phyloP scores from a whole-genome alignment of 1,140 invertebrate species.

The Caenorhabditis elegans region WBcel235 BX284603.4:11288501-11289000 shows the following conservation, averaged over 20 bases:
- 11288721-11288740: background rate
- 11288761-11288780: background rate
- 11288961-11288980: constrained; percentile 8
- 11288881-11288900: constrained; percentile 26
- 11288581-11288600: background rate
- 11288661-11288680: constrained; percentile 35
- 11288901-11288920: constrained; percentile 29
- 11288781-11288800: background rate
- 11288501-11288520: too few species aligned
- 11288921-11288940: background rate
- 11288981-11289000: background rate
- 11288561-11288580: background rate
- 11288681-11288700: background rate
- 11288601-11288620: constrained; percentile 2
- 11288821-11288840: constrained; percentile 34
- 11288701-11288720: constrained; percentile 15
- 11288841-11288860: background rate
- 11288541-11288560: background rate
- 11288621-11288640: constrained; percentile 36
- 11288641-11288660: constrained; percentile 26
- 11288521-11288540: constrained; percentile 7
- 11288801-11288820: background rate
- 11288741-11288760: background rate
- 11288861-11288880: background rate
- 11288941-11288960: background rate